phyloP scores from a whole-genome alignment of 1,140 invertebrate species.

The Drosophila arawakana region DNA sequence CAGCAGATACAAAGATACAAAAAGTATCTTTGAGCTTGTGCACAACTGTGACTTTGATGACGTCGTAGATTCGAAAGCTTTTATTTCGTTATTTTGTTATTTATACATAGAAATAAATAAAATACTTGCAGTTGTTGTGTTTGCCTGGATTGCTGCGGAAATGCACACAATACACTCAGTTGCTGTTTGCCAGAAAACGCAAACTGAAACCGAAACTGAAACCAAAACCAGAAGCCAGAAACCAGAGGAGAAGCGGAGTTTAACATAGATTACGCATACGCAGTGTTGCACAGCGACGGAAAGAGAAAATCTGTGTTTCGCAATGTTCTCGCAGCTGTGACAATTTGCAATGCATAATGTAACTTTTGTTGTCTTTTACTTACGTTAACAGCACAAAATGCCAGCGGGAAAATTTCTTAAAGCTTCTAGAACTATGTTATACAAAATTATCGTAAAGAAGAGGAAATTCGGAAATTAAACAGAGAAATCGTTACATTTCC shows the following conservation, averaged over 20 bases:
- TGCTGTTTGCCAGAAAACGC: conserved; percentile 1
- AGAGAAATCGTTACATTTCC: too few species aligned
- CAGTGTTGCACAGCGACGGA: conserved; percentile 14
- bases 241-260: conserved; percentile 1
- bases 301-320: background rate
- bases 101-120: conserved; percentile 32
- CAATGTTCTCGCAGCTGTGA: conserved; percentile 28
- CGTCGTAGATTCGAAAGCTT: conserved; percentile 18
- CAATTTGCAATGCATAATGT: conserved; percentile 9
- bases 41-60: conserved; percentile 40
- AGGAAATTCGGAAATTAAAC: too few species aligned
- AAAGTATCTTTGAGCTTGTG: conserved; percentile 38
- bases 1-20: conserved; percentile 43
- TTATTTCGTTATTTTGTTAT: conserved; percentile 28
- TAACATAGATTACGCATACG: conserved; percentile 44
- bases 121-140: conserved; percentile 1
- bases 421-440: background rate
- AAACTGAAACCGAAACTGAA: conserved; percentile 7
- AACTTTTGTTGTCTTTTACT: conserved; percentile 7
- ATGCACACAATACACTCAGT: conserved; percentile 17
- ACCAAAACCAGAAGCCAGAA: too few species aligned
- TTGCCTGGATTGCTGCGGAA: conserved; percentile 30
- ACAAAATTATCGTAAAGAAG: background rate
- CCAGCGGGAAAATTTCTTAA: background rate
- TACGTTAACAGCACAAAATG: background rate